A percentile compares a stretch with the other conserved stretches of the same genome.
These are phyloP conservation scores for Cryptops parisi DNA, from an alignment of 2,888 invertebrate genomes.

Conservation along the genomic window DNA sequence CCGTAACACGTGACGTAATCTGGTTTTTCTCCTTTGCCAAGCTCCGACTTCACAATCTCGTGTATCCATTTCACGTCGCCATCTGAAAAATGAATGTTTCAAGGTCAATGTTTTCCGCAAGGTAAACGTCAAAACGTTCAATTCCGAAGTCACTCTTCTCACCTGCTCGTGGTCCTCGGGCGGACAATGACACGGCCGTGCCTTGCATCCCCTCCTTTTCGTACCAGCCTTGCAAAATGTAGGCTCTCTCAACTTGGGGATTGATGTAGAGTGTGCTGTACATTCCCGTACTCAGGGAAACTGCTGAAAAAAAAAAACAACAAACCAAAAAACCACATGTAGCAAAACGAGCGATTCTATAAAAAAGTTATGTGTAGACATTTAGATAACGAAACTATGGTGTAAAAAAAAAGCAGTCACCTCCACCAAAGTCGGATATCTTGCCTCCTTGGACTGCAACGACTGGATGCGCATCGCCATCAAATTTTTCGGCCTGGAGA, in stretches of 20 bases:
- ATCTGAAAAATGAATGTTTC: too few species aligned
- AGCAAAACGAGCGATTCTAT: neutral
- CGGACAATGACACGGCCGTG: slow-evolving; percentile 41
- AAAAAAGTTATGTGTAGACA: neutral
- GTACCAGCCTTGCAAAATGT: slow-evolving; percentile 79
- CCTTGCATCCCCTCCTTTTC: slow-evolving; percentile 55
- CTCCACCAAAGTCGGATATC: slow-evolving; percentile 78
- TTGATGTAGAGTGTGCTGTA: slow-evolving; percentile 49
- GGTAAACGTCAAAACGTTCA: neutral
- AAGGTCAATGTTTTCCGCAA: neutral
- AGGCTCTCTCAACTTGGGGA: slow-evolving; percentile 78
- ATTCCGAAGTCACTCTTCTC: slow-evolving; percentile 26
- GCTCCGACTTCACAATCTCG: too few species aligned
- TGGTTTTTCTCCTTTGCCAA: slow-evolving; percentile 46
- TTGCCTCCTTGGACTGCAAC: slow-evolving; percentile 70
- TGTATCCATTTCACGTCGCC: too few species aligned
- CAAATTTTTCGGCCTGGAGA: slow-evolving; percentile 80
- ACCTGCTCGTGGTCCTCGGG: too few species aligned
- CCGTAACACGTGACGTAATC: slow-evolving; percentile 70
- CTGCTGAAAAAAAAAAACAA: too few species aligned
- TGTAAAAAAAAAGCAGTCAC: too few species aligned
- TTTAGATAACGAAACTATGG: too few species aligned
- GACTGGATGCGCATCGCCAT: slow-evolving; percentile 58
- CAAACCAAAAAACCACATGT: slow-evolving; percentile 26
- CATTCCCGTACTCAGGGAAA: too few species aligned